Base-by-base conservation (phyloP, 2,888 invertebrate species). In the Plemyria rubiginata region DNA sequence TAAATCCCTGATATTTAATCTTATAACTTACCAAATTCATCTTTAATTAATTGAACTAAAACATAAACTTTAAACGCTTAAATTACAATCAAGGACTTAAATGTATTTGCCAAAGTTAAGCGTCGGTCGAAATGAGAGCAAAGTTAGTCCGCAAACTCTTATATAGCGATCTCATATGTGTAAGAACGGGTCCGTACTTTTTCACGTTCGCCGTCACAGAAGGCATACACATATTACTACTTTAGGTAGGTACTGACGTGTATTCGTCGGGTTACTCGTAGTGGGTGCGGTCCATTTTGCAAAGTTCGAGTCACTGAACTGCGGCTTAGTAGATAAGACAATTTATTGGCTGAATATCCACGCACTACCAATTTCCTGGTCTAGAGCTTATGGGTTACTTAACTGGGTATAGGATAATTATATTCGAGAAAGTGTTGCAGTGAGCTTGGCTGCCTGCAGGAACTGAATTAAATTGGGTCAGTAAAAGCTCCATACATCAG, bases 121-220 rank as follows among this genome's bases (percentile, higher is more conserved):
- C 88, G 87, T 83, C 82, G 85, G 87, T 87, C 82, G 88, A 92
- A 92, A 92, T 92, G 92, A 92, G 92, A 92, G 92, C 91, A 92
- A 88, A 87, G 74, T 87, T 80, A 78, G 86, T 78, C 81, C 77
- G 90, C 86, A 80, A 90, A 87, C 80, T 81, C 90, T 92, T 92
- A 91, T 92, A 92, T 92, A 92, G 86, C 82, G 80, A 87, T 83
- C 84, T 87, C 92, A 92, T 90, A 87, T 92, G 91, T 92, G 92
- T 92, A 91, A 90, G 92, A 92, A 86, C 92, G 84, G 88, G 92
- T 90, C 40, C 86, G 86, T 78, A 87, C 82, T 90, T 92, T 91
- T 92, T 90, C 82, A 88, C 92, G 84, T 90, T 92, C 92, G 90
- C 92, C 82, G 80, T 77, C 74, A 74, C 71, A 60, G 66, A 66